Base-by-base conservation (phyloP, 1,140 invertebrate genomes). In the Nebria ingens region DNA sequence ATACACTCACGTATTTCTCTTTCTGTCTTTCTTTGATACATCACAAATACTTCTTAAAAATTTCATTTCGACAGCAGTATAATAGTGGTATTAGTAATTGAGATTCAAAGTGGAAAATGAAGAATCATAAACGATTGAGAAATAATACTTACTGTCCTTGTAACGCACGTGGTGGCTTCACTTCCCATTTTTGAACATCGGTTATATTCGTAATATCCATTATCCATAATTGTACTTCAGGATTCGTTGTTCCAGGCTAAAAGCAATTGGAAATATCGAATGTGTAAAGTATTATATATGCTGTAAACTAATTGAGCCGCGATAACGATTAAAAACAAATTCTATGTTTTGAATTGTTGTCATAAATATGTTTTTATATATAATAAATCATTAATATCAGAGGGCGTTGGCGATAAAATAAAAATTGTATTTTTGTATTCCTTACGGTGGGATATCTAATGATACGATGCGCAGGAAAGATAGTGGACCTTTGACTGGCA, bases 201-300 rank as follows among this genome's bases (percentile, higher is more conserved):
- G 75, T 80, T 15, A 78, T 61, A 66, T 88, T 86, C 40, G 73
- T 73, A n/a, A 92, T 74, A 58, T 89, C 81, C n/a, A 89, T 77
- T 22, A 91, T 75, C 82, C 84, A 91, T 19, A 93, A 71, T 56
- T 81, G 80, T 6, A 89, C 87, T 59, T 82, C 81, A 4, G 91
- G 91, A 74, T 93, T 93, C 1, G 80, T 71, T 49, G 86, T 85
- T n/a, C 91, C 91, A 40, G 90, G 87, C 84, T 86, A 68, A 50
- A 74, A 71, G 4, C 17, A 45, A 34, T 34, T 34, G 25, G 6
- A n/a, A n/a, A 34, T 34, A 34, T 34, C 25, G 25, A n/a, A n/a
- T n/a, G n/a, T n/a, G n/a, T n/a, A n/a, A n/a, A n/a, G n/a, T n/a
- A n/a, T n/a, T n/a, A n/a, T n/a, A n/a, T n/a, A n/a, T n/a, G n/a